These are phyloP conservation scores for Artemisiospiza belli DNA, from an alignment of 2,113 vertebrate genomes.

Conservation along the genomic window DNA sequence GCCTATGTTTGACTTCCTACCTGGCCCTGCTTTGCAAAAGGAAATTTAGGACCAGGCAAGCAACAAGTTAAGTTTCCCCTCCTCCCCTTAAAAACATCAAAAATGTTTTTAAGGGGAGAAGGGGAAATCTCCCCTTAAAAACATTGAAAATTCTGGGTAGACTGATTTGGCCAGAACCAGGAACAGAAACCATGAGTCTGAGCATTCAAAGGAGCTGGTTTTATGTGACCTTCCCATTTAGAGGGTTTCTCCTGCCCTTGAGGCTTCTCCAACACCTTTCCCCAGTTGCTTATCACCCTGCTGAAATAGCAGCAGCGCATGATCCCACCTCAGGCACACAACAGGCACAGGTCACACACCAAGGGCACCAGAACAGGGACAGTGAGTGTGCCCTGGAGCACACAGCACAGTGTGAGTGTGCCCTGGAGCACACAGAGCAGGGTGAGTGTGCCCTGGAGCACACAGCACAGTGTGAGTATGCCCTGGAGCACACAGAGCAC, in stretches of 20 bases:
- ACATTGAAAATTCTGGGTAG: background rate
- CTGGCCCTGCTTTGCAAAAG: background rate
- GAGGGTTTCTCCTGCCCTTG: background rate
- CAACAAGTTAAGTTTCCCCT: background rate
- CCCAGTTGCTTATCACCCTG: background rate
- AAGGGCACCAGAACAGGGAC: background rate
- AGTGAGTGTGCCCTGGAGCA: fast-evolving
- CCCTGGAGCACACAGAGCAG: too few species aligned
- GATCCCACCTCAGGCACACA: background rate
- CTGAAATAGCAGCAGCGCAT: background rate
- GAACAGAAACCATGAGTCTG: background rate
- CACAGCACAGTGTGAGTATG: background rate
- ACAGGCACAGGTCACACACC: fast-evolving
- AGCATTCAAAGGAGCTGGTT: background rate
- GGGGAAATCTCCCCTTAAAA: background rate
- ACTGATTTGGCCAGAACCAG: background rate
- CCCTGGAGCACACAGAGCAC: background rate
- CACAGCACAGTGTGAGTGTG: background rate
- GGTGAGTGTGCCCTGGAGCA: fast-evolving
- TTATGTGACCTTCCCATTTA: background rate
- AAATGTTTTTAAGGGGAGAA: too few species aligned
- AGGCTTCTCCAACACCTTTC: background rate
- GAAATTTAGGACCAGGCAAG: background rate
- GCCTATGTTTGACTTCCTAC: background rate
- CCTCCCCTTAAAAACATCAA: background rate